phyloP scores from a whole-genome alignment of 2,888 invertebrate species.

The Furcula furcula region DNA sequence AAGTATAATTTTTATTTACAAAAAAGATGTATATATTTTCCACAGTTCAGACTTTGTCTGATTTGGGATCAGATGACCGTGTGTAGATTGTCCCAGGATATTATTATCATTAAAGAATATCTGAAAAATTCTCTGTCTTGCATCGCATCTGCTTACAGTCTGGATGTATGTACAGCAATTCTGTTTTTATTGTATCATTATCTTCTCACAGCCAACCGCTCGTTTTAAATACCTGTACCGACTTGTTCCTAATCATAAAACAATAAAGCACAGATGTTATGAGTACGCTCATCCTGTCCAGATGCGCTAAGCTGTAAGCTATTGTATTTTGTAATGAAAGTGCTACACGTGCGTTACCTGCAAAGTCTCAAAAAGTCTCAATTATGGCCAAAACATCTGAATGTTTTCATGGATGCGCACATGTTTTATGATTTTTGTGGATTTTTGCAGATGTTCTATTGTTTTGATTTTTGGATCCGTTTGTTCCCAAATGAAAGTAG shows the following conservation, averaged over 20 bases:
- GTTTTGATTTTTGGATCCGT: no score
- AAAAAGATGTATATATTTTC: no score
- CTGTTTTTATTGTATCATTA: not conserved
- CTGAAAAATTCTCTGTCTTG: no score
- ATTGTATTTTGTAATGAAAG: conserved; percentile 17
- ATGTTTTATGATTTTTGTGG: conserved; percentile 9
- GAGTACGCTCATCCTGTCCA: conserved; percentile 17
- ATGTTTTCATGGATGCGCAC: conserved; percentile 9
- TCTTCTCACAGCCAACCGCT: conserved; percentile 2
- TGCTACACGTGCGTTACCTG: conserved; percentile 24
- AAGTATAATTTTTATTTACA: no score
- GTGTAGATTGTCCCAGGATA: no score
- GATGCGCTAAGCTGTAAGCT: conserved; percentile 20
- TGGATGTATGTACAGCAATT: not conserved
- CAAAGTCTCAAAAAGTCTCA: conserved; percentile 1
- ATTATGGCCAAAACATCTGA: not conserved
- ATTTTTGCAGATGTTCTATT: conserved; percentile 16
- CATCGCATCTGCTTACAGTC: no score
- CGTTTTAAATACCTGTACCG: conserved; percentile 9
- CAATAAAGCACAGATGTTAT: conserved; percentile 23
- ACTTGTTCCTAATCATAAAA: conserved; percentile 18
- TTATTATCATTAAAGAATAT: no score
- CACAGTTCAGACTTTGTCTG: no score
- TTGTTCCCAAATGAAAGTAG: no score
- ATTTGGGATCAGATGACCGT: no score